Conservation (phyloP, 2,888 invertebrate genomes). For the Ryuthela nishihirai region DNA sequence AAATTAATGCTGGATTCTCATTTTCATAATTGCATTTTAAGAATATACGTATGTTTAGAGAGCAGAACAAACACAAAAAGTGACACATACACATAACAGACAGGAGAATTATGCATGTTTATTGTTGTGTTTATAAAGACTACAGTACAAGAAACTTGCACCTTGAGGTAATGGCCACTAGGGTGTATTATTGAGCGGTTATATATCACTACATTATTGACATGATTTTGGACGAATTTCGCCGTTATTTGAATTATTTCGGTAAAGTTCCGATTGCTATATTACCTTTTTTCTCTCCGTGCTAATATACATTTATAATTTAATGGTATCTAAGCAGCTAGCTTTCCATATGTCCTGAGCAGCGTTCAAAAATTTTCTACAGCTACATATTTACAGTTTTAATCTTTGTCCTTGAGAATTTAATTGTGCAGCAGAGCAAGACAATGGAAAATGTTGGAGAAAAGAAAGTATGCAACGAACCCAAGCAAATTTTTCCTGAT, state of each 20-base stretch:
- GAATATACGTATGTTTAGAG: too few relatives aligned
- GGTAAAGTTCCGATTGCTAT: conserved; percentile 32
- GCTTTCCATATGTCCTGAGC: not conserved
- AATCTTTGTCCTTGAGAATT: too few relatives aligned
- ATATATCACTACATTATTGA: conserved; percentile 35
- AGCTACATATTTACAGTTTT: too few relatives aligned
- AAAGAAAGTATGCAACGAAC: too few relatives aligned
- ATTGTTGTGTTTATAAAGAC: conserved; percentile 36
- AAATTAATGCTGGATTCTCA: too few relatives aligned
- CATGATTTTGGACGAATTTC: conserved; percentile 37
- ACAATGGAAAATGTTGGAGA: too few relatives aligned
- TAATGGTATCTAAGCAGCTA: conserved; percentile 17
- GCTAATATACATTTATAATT: conserved; percentile 32
- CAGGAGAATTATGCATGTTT: not conserved
- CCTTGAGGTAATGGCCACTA: conserved; percentile 35
- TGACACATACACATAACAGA: not conserved
- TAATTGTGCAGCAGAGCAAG: too few relatives aligned
- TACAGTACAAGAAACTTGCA: conserved; percentile 38
- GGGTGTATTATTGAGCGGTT: conserved; percentile 38
- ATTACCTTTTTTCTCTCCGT: conserved; percentile 26
- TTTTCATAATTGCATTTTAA: too few relatives aligned
- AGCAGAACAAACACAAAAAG: too few relatives aligned
- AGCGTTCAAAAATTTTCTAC: too few relatives aligned
- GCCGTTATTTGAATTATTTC: conserved; percentile 32
- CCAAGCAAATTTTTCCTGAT: too few relatives aligned